These are phyloP conservation scores for Brachyistius frenatus DNA, from an alignment of 2,113 vertebrate species.

Conservation along the genomic window DNA sequence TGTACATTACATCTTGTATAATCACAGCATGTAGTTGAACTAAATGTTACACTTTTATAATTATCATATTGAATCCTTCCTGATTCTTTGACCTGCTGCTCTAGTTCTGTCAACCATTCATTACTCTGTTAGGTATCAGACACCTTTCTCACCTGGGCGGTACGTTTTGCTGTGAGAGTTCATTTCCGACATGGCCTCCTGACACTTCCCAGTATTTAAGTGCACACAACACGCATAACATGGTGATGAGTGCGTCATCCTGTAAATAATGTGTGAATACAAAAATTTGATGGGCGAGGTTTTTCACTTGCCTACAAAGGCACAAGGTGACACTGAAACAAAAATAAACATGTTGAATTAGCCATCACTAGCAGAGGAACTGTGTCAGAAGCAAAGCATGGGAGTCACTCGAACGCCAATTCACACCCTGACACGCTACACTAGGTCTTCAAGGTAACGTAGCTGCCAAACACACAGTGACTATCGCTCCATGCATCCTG, in stretches of 20 bases:
- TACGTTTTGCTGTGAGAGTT: background rate
- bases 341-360: conserved; percentile 9
- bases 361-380: conserved; percentile 4
- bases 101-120: background rate
- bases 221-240: background rate
- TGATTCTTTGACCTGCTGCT: background rate
- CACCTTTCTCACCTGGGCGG: conserved; percentile 7
- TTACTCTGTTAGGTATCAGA: conserved; percentile 6
- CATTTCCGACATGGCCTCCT: background rate
- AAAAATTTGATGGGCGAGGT: background rate
- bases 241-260: background rate
- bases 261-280: conserved; percentile 17
- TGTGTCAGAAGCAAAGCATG: conserved; percentile 14
- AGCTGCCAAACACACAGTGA: conserved; percentile 4
- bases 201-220: background rate
- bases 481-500: background rate
- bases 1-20: background rate
- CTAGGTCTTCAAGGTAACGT: background rate
- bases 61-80: background rate
- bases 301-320: background rate
- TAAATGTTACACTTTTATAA: background rate
- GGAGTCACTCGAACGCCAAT: conserved; percentile 21
- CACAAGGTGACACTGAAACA: background rate
- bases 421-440: conserved; percentile 15
- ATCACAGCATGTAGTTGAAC: background rate